phyloP scores from a whole-genome alignment of 2,888 invertebrate genomes.

The Drosophila fungiperda region DNA sequence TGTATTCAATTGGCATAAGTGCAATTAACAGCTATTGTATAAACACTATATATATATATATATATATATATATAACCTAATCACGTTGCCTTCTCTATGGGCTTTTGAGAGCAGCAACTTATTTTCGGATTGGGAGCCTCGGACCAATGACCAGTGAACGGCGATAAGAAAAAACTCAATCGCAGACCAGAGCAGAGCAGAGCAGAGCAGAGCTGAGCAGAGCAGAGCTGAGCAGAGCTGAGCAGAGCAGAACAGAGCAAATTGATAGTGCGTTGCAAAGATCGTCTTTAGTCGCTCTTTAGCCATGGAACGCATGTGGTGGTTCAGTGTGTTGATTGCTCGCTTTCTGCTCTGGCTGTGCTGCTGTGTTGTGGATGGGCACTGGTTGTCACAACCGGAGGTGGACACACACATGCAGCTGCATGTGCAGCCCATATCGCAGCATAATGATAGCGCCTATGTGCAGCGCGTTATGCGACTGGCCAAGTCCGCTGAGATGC shows the following conservation, averaged over 20 bases:
- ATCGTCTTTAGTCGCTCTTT: slow-evolving; percentile 51
- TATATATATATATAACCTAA: slow-evolving; percentile 24
- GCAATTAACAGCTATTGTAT: slow-evolving; percentile 14
- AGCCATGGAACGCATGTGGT: slow-evolving; percentile 55
- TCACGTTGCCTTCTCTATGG: slow-evolving; percentile 54
- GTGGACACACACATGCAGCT: slow-evolving; percentile 65
- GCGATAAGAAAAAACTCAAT: slow-evolving; percentile 57
- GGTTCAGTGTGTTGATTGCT: slow-evolving; percentile 17
- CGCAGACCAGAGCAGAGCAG: neutral
- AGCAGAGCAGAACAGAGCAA: slow-evolving; percentile 2
- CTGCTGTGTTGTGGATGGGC: slow-evolving; percentile 29
- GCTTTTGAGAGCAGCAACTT: slow-evolving; percentile 5
- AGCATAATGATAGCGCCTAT: slow-evolving; percentile 72
- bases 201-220: neutral
- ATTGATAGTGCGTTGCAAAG: slow-evolving; percentile 60
- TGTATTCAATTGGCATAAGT: slow-evolving; percentile 24
- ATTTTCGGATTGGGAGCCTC: slow-evolving; percentile 7
- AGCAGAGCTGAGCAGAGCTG: neutral
- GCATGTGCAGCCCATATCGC: slow-evolving; percentile 69
- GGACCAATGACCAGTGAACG: slow-evolving; percentile 42
- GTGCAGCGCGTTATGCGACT: slow-evolving; percentile 77
- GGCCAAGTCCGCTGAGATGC: slow-evolving; percentile 81
- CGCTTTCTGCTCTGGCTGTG: slow-evolving; percentile 27
- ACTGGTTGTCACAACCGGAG: slow-evolving; percentile 50
- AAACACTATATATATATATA: neutral